A percentile compares a stretch with the other conserved stretches of the same genome.
Evolutionary conservation across 2,797 vertebrate species (phyloP).

Genomic region (Momotus momota): DNA sequence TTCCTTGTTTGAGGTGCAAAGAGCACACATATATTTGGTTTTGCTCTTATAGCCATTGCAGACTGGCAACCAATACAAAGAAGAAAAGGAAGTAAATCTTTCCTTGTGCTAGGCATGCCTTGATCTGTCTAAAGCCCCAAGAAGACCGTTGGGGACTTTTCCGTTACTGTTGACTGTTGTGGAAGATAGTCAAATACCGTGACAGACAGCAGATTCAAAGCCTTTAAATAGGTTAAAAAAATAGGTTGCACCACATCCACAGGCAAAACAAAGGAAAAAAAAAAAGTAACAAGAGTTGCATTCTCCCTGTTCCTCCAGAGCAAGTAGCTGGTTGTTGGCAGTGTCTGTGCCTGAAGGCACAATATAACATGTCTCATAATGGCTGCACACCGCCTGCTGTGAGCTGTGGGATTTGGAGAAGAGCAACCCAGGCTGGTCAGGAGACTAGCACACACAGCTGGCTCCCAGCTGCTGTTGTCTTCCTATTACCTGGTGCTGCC

Average conservation of each 20-base stretch:
- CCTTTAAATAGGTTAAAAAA: conserved; percentile 41
- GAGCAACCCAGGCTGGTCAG: neutral
- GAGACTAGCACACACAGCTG: neutral
- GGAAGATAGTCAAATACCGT: neutral
- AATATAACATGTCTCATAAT: conserved; percentile 28
- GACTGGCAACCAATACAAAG: neutral
- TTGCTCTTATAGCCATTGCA: neutral
- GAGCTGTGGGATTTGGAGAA: conserved; percentile 5
- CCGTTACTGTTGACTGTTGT: neutral
- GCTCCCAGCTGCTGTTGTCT: neutral
- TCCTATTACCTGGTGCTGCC: neutral
- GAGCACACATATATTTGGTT: neutral
- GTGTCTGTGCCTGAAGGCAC: conserved; percentile 41
- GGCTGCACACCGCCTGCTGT: conserved; percentile 28
- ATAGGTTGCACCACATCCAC: conserved; percentile 25
- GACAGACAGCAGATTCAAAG: neutral
- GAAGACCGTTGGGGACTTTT: neutral
- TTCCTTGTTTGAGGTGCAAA: neutral
- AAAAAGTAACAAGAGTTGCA: neutral
- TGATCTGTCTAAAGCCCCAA: neutral
- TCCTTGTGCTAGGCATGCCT: neutral
- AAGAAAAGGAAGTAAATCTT: neutral
- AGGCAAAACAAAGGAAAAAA: neutral
- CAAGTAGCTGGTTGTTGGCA: conserved; percentile 30
- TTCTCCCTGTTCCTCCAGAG: conserved; percentile 8